Evolutionary conservation across 2,888 invertebrate genomes (phyloP), one percentile per base, ranked within the genome.

Genomic region (Calliopum simillimum): DNA sequence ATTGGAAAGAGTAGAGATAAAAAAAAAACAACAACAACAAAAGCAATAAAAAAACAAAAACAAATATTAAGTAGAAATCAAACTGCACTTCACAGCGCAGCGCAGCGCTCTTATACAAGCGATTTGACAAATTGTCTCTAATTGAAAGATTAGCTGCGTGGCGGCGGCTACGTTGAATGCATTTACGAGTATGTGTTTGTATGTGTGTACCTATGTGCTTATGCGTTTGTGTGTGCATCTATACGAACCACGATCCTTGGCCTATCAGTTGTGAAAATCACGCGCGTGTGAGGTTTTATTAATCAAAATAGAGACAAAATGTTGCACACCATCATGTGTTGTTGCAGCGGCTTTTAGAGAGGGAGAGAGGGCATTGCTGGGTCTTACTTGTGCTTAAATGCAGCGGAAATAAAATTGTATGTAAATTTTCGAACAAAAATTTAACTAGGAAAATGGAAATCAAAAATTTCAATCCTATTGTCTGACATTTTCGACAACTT

Each of bases 71-170:
- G 41, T 16, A 41, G 53, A 53, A 44, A 66, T 66, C 55, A 66
- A 44, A 66, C 19, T 46, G 43, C 65, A 47, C 61, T 58, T 59
- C 44, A 68, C 49, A 58, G 13, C 68, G 68, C 49, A 58, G 13
- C 68, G 68, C 63, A 68, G 63, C 68, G 70, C 69, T 68, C 71
- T 71, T 69, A 64, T 80, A 78, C 79, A 81, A 81, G 80, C 79
- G 82, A 80, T 82, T 84, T 84, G 84, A 84, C 84, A 84, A 84
- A 84, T 84, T 85, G 85, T 80, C 82, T 84, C 83, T 84, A 84
- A 84, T 84, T 84, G 84, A 85, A 84, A 85, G 84, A 85, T 84
- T 84, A 85, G 84, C 81, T 75, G 65, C 43, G 67, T 49, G 21
- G 16, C 43, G 16, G 64, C 49, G 25, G 55, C 21, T 13, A 6